A percentile compares a stretch with the other conserved stretches of the same genome.
Conservation (phyloP, 2,797 vertebrate genomes). For the Spinibarbus caldwelli region DNA sequence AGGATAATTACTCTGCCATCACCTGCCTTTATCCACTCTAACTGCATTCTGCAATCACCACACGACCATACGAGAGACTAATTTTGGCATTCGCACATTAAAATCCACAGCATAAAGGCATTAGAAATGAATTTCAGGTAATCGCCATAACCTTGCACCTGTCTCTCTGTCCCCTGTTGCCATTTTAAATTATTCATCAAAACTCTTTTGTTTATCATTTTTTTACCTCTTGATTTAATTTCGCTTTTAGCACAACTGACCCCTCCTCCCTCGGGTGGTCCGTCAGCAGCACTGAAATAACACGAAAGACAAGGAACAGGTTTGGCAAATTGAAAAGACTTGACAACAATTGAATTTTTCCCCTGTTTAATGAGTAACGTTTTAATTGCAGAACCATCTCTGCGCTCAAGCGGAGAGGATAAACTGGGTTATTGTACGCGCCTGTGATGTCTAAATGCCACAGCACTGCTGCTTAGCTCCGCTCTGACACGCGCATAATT, state of each 20-base stretch:
- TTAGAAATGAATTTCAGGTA: constrained; percentile 51
- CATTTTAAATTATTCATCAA: constrained; percentile 48
- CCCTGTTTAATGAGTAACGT: constrained; percentile 56
- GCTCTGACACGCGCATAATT: constrained; percentile 72
- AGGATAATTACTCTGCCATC: constrained; percentile 53
- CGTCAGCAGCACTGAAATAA: constrained; percentile 8
- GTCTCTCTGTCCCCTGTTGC: constrained; percentile 18
- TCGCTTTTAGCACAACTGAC: constrained; percentile 2
- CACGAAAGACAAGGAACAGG: constrained; percentile 51
- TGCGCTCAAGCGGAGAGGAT: no score
- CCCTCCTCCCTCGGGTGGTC: neutral
- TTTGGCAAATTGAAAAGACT: constrained; percentile 64
- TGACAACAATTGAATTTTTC: constrained; percentile 41
- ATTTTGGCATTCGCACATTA: constrained; percentile 54
- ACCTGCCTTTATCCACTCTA: constrained; percentile 54
- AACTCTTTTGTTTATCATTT: constrained; percentile 18
- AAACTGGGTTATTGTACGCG: constrained; percentile 64
- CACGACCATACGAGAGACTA: constrained; percentile 52
- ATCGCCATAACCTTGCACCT: constrained; percentile 34
- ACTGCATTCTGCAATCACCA: constrained; percentile 60
- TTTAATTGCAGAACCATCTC: no score
- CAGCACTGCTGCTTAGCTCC: constrained; percentile 58
- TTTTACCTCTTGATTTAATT: constrained; percentile 20
- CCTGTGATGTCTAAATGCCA: constrained; percentile 60
- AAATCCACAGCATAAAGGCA: constrained; percentile 47